Percentiles rank a stretch among this genome's conserved stretches.
Conservation (phyloP, 2,888 invertebrate genomes). For the Mythimna impura region DNA sequence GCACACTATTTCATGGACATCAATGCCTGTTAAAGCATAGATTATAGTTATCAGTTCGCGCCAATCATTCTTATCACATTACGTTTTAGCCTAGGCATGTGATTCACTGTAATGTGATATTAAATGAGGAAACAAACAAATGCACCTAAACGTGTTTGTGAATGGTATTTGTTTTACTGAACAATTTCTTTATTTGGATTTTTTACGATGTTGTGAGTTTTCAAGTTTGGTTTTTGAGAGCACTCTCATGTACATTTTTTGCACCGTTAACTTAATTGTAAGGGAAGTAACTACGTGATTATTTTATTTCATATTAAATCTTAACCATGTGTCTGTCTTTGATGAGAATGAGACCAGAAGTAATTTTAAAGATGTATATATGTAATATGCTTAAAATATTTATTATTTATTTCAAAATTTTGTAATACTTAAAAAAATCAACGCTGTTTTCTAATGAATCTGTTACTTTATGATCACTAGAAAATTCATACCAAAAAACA, state of each 20-base stretch:
- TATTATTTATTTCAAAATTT: too few relatives aligned
- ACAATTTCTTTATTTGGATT: conserved; percentile 24
- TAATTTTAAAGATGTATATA: too few relatives aligned
- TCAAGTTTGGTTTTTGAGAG: neutral
- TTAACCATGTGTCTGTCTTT: neutral
- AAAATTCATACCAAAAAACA: too few relatives aligned
- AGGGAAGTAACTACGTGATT: neutral
- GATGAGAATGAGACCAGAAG: too few relatives aligned
- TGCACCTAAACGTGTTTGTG: conserved; percentile 30
- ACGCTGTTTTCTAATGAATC: too few relatives aligned
- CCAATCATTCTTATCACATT: conserved; percentile 59
- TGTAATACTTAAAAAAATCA: neutral
- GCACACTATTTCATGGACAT: conserved; percentile 46
- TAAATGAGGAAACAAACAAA: conserved; percentile 52
- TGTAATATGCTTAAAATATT: neutral
- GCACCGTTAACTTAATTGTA: conserved; percentile 3
- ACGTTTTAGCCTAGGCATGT: conserved; percentile 44
- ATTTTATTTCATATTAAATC: neutral
- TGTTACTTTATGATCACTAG: too few relatives aligned
- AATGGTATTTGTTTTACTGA: neutral
- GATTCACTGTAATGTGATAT: conserved; percentile 52
- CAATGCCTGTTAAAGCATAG: conserved; percentile 49
- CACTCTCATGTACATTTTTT: conserved; percentile 4
- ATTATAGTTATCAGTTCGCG: conserved; percentile 60
- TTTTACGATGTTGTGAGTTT: conserved; percentile 46